Evolutionary conservation across 1,140 invertebrate species (phyloP).

Genomic region (Adoxophyes honmai): DNA sequence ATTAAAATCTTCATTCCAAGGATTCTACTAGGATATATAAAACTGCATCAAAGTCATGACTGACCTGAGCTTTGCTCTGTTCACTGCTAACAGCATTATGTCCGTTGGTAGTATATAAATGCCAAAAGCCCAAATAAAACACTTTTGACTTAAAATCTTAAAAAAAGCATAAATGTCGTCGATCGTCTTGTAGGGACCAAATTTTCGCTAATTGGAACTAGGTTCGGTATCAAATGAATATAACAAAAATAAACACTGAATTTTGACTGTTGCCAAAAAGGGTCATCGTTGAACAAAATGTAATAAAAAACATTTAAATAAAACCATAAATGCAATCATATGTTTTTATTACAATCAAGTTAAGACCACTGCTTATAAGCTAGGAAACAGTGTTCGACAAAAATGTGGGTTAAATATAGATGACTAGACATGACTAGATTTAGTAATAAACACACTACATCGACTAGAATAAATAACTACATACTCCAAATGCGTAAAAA

Average conservation of each 20-base stretch:
- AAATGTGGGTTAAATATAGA: conserved; percentile 14
- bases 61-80: conserved; percentile 22
- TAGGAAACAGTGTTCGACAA: conserved; percentile 24
- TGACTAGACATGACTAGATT: conserved; percentile 71
- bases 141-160: conserved; percentile 47
- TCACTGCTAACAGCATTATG: conserved; percentile 17
- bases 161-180: conserved; percentile 54
- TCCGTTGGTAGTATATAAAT: conserved; percentile 19
- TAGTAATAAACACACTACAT: conserved; percentile 42
- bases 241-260: conserved; percentile 19
- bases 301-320: conserved; percentile 44
- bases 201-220: conserved; percentile 31
- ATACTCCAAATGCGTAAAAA: conserved; percentile 53
- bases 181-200: conserved; percentile 66
- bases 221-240: conserved; percentile 22
- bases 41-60: conserved; percentile 11
- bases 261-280: neutral
- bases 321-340: conserved; percentile 53
- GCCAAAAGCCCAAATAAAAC: conserved; percentile 55
- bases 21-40: neutral
- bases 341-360: conserved; percentile 58
- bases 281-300: neutral
- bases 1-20: neutral
- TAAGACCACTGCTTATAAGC: conserved; percentile 33
- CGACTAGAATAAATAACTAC: conserved; percentile 30